Base-by-base conservation (phyloP, 2,888 invertebrate genomes). In the Tetranychus piercei region DNA sequence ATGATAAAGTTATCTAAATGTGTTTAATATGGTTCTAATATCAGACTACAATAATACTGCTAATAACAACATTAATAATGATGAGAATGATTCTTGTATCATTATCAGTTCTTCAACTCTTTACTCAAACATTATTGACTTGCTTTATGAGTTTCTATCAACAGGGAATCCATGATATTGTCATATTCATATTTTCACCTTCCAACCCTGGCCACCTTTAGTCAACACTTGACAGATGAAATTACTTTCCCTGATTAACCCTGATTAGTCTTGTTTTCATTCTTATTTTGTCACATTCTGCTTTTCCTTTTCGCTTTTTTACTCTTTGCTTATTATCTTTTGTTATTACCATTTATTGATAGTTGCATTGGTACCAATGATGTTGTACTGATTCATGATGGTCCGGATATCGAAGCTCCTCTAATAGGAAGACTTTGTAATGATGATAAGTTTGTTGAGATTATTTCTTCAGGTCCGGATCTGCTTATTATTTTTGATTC, bases 331-430 rank as follows among this genome's bases (percentile, higher is more conserved):
- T 15, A 65, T 65, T n/a, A 65, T 65, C 5, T 65, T 65, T 65
- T 65, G n/a, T 65, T n/a, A 3, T 65, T 18, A 15, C 15, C 65
- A 18, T 66, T 1, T 20, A 66, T 66, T 66, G 66, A 11, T 87
- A 90, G 90, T 83, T 90, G 90, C 82, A 85, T 90, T 80, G 88
- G 89, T 80, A 87, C 89, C 76, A 88, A 89, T 74, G 91, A 92
- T 83, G 87, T 91, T 81, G 88, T 92, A 82, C 89, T 89, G 80
- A 88, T 91, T 77, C 89, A 90, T 83, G 92, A 92, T 82, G 90
- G 91, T 45, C 87, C 87, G 81, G 88, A 88, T 80, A 85, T 88
- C 43, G 85, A 85, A 80, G 86, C 89, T 75, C 88, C 90, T 1
- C 87, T 89, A 77, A 90, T 92, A 81, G 88, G 88, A 74, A 88